phyloP scores from a whole-genome alignment of 2,113 vertebrate genomes.

The Donacobius atricapilla region DNA sequence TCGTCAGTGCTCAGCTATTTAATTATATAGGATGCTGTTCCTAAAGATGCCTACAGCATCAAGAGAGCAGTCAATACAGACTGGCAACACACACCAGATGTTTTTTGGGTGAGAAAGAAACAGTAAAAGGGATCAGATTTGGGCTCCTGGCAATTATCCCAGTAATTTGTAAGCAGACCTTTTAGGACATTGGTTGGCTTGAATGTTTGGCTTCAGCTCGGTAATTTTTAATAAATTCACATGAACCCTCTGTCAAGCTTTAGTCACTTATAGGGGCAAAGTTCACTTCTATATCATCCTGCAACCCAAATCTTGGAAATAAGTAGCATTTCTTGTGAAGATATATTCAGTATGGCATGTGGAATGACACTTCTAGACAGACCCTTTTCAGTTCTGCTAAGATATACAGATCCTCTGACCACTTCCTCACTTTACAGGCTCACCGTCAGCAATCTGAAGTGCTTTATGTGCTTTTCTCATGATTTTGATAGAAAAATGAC shows the following conservation, averaged over 20 bases:
- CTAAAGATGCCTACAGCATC: neutral
- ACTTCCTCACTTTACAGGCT: neutral
- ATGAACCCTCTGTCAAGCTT: conserved; percentile 14
- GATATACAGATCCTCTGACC: neutral
- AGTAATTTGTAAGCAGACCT: conserved; percentile 27
- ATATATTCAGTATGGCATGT: neutral
- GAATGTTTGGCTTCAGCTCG: conserved; percentile 4
- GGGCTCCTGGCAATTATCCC: conserved; percentile 22
- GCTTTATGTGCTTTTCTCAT: neutral
- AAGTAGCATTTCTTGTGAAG: conserved; percentile 25
- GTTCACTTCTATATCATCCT: neutral
- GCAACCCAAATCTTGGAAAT: conserved; percentile 34
- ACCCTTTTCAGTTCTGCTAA: neutral
- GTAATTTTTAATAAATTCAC: conserved; percentile 39
- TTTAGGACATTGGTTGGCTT: conserved; percentile 25
- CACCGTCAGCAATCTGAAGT: neutral
- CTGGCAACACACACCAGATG: conserved; percentile 7
- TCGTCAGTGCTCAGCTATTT: neutral
- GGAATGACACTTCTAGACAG: neutral
- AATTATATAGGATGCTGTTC: neutral
- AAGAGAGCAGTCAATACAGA: neutral
- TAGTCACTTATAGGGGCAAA: conserved; percentile 5
- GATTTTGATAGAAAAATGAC: neutral
- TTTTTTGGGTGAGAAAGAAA: conserved; percentile 12
- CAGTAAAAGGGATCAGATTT: neutral